phyloP scores from a whole-genome alignment of 35 echinoderm and acorn worm genomes.

The Ptychodera flava region DNA sequence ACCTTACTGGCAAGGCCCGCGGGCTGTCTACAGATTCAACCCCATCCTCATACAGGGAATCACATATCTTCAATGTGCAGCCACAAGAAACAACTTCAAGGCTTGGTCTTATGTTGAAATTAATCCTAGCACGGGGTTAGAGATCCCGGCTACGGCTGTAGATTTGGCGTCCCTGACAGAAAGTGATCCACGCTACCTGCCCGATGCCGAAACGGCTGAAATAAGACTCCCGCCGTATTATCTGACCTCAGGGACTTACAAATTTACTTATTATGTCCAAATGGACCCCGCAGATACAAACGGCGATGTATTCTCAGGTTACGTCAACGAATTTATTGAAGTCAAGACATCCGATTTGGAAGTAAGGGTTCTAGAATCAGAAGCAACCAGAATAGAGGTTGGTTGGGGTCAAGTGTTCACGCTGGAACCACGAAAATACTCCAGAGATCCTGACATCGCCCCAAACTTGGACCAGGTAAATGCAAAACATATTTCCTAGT shows the following conservation, averaged over 20 bases:
- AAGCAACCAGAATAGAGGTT: conserved; percentile 22
- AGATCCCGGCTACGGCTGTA: not conserved
- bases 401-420: conserved; percentile 18
- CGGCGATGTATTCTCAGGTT: conserved; percentile 2
- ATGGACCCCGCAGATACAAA: conserved; percentile 10
- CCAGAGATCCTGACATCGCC: conserved; percentile 18
- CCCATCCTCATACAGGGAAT: not conserved
- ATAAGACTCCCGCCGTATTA: conserved; percentile 21
- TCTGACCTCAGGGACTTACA: conserved; percentile 10
- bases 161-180: not conserved
- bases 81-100: conserved; percentile 17
- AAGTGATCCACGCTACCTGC: conserved; percentile 2
- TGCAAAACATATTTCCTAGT: not conserved
- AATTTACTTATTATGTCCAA: conserved; percentile 29
- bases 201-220: conserved; percentile 28
- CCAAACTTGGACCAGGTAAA: conserved; percentile 26
- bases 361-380: conserved; percentile 16
- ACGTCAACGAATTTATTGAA: conserved; percentile 17
- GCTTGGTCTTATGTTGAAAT: conserved; percentile 21
- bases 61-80: conserved; percentile 13
- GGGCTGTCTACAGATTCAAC: not conserved
- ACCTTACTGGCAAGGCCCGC: conserved; percentile 11
- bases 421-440: conserved; percentile 25
- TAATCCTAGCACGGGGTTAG: conserved; percentile 5
- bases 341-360: conserved; percentile 9